Percentiles rank a stretch among this genome's conserved stretches.
Evolutionary conservation across 2,797 vertebrate genomes (phyloP).

Genomic region (Pantherophis vulpinus): DNA sequence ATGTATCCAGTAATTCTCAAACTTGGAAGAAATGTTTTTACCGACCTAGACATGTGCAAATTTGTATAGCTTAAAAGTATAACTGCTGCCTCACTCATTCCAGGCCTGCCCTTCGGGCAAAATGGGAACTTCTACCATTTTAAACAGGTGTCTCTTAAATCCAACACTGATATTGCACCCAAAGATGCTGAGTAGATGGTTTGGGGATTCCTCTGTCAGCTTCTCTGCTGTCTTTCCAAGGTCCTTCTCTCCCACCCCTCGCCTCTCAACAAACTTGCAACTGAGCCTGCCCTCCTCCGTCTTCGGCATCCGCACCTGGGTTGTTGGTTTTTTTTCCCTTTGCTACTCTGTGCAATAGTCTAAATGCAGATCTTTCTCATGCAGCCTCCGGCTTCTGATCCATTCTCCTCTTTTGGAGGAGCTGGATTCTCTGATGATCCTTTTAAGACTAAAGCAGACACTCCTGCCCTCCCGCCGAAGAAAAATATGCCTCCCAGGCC

Average conservation of each 20-base stretch:
- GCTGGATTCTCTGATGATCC: constrained; percentile 88
- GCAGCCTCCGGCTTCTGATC: constrained; percentile 70
- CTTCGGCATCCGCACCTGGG: not conserved
- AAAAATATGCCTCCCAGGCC: constrained; percentile 91
- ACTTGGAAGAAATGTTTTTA: not conserved
- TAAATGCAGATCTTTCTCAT: not conserved
- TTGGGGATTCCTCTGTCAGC: not conserved
- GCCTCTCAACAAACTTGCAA: not conserved
- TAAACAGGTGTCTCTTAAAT: not conserved
- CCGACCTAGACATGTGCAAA: not conserved
- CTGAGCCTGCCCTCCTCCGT: not conserved
- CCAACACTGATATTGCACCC: not conserved
- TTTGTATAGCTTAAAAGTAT: not conserved
- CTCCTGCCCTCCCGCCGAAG: constrained; percentile 92
- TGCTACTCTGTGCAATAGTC: not conserved
- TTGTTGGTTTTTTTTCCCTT: not conserved
- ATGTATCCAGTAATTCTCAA: not conserved
- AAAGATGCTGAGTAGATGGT: not conserved
- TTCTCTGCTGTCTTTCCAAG: not conserved
- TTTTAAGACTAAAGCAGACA: constrained; percentile 89
- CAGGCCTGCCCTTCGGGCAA: not conserved
- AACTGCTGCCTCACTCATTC: not conserved
- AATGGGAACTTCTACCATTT: not conserved
- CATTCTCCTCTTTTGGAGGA: constrained; percentile 73
- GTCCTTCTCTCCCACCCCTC: not conserved